phyloP scores from a whole-genome alignment of 1,140 invertebrate species.

The Babylonia areolata region DNA sequence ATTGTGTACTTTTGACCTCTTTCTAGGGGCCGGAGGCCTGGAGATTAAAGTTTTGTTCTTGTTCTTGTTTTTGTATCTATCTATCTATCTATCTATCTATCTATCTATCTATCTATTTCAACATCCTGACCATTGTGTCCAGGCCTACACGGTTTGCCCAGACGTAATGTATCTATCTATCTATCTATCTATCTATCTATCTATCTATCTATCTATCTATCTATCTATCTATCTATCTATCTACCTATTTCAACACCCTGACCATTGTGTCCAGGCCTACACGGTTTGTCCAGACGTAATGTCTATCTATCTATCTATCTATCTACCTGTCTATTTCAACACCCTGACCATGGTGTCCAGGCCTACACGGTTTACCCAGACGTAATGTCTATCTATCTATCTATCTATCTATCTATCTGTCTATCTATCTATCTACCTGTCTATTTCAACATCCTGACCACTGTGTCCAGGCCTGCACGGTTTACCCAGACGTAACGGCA shows the following conservation, averaged over 20 bases:
- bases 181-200: background rate
- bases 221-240: too few species aligned
- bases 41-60: too few species aligned
- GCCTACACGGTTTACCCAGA: slow-evolving; percentile 89
- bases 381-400: slow-evolving; percentile 87
- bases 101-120: background rate
- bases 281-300: too few species aligned
- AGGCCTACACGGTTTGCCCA: too few species aligned
- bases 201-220: background rate
- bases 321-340: background rate
- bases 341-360: slow-evolving; percentile 53
- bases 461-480: slow-evolving; percentile 83
- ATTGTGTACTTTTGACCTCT: too few species aligned
- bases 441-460: too few species aligned
- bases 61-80: too few species aligned
- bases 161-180: background rate
- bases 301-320: background rate
- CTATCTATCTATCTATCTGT: background rate
- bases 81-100: background rate
- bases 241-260: too few species aligned
- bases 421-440: background rate
- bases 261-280: too few species aligned
- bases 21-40: too few species aligned
- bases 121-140: too few species aligned
- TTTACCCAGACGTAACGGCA: slow-evolving; percentile 92